phyloP scores from a whole-genome alignment of 2,113 vertebrate species.

The Labrus mixtus region DNA sequence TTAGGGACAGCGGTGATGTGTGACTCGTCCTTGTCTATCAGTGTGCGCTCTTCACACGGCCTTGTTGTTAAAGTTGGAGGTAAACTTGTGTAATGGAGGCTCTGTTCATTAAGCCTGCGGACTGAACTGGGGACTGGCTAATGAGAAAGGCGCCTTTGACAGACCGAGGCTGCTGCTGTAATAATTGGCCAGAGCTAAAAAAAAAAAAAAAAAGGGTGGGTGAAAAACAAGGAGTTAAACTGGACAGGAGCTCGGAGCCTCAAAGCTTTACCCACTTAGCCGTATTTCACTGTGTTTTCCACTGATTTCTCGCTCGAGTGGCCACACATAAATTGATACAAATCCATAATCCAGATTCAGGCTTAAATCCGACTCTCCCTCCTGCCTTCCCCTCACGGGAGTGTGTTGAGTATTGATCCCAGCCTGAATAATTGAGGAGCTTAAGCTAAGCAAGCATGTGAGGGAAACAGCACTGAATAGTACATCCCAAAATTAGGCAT shows the following conservation, averaged over 20 bases:
- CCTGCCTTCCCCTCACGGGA: slow-evolving; percentile 66
- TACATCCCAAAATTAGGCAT: slow-evolving; percentile 76
- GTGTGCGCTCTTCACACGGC: slow-evolving; percentile 24
- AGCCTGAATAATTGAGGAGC: slow-evolving; percentile 84
- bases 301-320: slow-evolving; percentile 73
- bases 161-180: slow-evolving; percentile 50
- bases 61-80: slow-evolving; percentile 67
- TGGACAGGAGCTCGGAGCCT: slow-evolving; percentile 47
- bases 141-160: slow-evolving; percentile 76
- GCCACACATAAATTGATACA: slow-evolving; percentile 79
- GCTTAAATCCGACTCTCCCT: slow-evolving; percentile 59
- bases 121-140: slow-evolving; percentile 71
- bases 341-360: slow-evolving; percentile 82
- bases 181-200: slow-evolving; percentile 69
- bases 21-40: slow-evolving; percentile 60
- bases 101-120: slow-evolving; percentile 69
- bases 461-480: slow-evolving; percentile 75
- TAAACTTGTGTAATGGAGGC: slow-evolving; percentile 67
- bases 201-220: slow-evolving; percentile 19
- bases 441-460: slow-evolving; percentile 77
- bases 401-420: slow-evolving; percentile 80
- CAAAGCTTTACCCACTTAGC: slow-evolving; percentile 62
- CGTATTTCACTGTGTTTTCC: slow-evolving; percentile 66
- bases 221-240: slow-evolving; percentile 60
- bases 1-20: slow-evolving; percentile 76